Evolutionary conservation across 2,888 invertebrate genomes (phyloP), one percentile per base, ranked within the genome.

Genomic region (Cantharis lateralis): DNA sequence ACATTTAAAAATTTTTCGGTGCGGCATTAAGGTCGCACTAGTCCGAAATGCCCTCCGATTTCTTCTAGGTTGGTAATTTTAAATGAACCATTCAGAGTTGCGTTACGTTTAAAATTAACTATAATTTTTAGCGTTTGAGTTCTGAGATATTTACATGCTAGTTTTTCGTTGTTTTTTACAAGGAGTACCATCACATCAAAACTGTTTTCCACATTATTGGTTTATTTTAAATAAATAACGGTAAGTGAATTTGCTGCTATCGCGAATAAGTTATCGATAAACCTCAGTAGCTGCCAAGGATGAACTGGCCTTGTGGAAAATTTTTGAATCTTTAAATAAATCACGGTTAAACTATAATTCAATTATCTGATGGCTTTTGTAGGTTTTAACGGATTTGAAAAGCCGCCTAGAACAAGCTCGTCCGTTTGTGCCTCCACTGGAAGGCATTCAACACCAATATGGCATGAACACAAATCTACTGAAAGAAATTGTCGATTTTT

Each of bases 391-490:
- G 0, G 91, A 92, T 80, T 84, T 93, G 1, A 87, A 88, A 80
- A 88, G 89, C 32, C 88, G 93, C 5, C 87, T 94, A 1, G 87
- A 90, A 0, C 89, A 90, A 76, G 86, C 89, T 3, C 80, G 86
- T 48, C 76, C 83, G 2, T 81, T 86, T 9, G 82, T 84, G 0
- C 85, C 86, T 7, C 93, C 95, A 0, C 84, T 95, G 48, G 93
- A 94, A 86, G 91, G 91, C 72, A 87, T 89, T 0, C 92, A 91
- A 5, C 96, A 95, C 87, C 91, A 92, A 73, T 96, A 96, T 82
- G 97, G 97, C 5, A 93, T 96, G 86, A 94, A 95, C 84, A 89
- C 93, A 0, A 89, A 85, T 15, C 80, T 92, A 79, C 87, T 96
- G 5, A 89, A 90, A 13, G 90, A 90, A 80, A 89, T 96, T 9